Evolutionary conservation across 2,113 vertebrate species (phyloP).

Genomic region (Glaucomys volans): DNA sequence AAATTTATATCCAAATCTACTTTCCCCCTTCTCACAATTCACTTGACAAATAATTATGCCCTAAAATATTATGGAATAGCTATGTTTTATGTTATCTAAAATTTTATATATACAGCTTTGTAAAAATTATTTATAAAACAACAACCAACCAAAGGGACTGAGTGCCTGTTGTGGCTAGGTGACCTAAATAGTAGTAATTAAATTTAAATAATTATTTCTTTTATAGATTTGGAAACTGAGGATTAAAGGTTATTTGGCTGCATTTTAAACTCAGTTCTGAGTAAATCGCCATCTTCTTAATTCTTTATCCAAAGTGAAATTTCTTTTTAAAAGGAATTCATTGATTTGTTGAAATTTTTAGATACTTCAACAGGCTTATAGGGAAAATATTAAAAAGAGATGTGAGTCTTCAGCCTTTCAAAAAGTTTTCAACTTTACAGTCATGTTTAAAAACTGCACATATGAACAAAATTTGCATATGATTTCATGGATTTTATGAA

Average conservation of each 20-base stretch:
- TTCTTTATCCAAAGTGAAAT: conserved; percentile 25
- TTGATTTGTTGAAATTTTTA: conserved; percentile 34
- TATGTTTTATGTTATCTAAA: background rate
- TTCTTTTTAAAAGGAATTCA: background rate
- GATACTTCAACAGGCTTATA: background rate
- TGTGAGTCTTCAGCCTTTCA: background rate
- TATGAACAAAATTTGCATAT: conserved; percentile 76
- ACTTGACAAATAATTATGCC: background rate
- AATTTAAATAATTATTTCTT: conserved; percentile 32
- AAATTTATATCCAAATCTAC: background rate
- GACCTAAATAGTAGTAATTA: conserved; percentile 4
- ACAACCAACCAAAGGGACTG: background rate
- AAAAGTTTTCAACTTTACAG: conserved; percentile 56
- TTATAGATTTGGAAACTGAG: background rate
- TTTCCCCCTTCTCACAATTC: background rate
- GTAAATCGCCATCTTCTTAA: background rate
- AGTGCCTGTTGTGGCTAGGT: background rate
- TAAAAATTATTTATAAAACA: background rate
- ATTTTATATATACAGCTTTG: no score
- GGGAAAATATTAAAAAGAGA: conserved; percentile 42
- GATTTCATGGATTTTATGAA: conserved; percentile 68
- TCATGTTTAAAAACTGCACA: conserved; percentile 25
- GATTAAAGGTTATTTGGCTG: background rate
- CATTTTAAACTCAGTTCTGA: background rate
- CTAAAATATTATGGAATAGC: background rate